These are phyloP conservation scores for Intellagama lesueurii DNA, from an alignment of 2,797 vertebrate genomes.

Conservation along the genomic window DNA sequence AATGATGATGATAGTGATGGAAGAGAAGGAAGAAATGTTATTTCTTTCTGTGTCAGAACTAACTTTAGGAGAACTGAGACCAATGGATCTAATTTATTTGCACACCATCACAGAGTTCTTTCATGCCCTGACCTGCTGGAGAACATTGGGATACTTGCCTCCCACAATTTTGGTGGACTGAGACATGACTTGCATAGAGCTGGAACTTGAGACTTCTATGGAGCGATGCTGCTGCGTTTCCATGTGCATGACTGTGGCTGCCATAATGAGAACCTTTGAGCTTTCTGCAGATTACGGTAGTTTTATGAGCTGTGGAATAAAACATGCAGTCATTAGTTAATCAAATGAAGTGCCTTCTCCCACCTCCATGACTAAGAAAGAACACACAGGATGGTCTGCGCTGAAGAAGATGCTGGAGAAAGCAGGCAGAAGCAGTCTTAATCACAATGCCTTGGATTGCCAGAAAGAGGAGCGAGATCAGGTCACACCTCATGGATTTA, in stretches of 20 bases:
- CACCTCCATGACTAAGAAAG: background rate
- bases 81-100: background rate
- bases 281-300: background rate
- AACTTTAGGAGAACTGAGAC: background rate
- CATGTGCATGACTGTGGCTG: constrained; percentile 66
- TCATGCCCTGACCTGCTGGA: no score
- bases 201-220: constrained; percentile 66
- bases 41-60: background rate
- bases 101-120: background rate
- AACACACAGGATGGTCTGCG: background rate
- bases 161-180: constrained; percentile 71
- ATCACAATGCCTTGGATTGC: background rate
- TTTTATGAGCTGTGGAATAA: constrained; percentile 1
- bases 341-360: background rate
- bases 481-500: background rate
- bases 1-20: background rate
- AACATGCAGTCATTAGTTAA: background rate
- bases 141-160: constrained; percentile 57
- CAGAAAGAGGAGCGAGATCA: background rate
- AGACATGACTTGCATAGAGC: constrained; percentile 66
- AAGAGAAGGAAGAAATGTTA: background rate
- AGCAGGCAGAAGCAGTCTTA: background rate
- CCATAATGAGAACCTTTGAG: constrained; percentile 53
- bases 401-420: background rate
- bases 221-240: constrained; percentile 65